Evolutionary conservation across 1,140 invertebrate genomes (phyloP), one percentile per base, ranked within the genome.

Genomic region (Trachymyrmex cornetzi): DNA sequence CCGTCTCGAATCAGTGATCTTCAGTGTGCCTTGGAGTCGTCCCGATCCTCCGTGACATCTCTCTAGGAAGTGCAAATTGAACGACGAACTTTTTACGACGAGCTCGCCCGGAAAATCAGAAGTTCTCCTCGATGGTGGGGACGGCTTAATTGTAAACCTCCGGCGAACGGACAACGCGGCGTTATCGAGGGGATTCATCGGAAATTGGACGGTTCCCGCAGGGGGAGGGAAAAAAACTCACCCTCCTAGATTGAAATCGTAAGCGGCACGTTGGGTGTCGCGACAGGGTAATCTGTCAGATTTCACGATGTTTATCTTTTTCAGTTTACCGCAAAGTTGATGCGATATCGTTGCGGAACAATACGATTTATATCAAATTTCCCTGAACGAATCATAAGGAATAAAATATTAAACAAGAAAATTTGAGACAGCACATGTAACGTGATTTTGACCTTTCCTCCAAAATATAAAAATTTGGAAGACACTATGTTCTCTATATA

Each of bases 1-100:
- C 89, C 90, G 87, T 92, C 91, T 86, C 81, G 86, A 91, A 89
- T 91, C 92, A 87, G 88, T 86, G 89, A 87, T 91, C 87, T 86
- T 88, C 87, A 86, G 67, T 80, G 59, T 85, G 61, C 67, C 84
- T 77, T 59, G 50, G 50, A 69, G 22, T 34, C 61, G 27, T 85
- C 50, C 14, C 44, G 59, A 77, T 79, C 61, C 34, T 53, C 38
- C 30, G 24, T 66, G 61, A 63, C 64, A n/a, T 30, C 34, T 82
- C 66, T 59, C 53, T 48, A 59, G 38, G 24, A 75, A 59, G 85
- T 77, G 75, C 75, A 87, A 89, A 90, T 90, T 90, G 77, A 80
- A 90, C 87, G 86, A 88, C 64, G 57, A 91, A 88, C 30, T 86
- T 90, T 90, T 90, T 86, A 74, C 77, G 86, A 86, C 75, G 61